These are phyloP conservation scores for Drosophila sordidula DNA, from an alignment of 2,888 invertebrate species.

Conservation along the genomic window DNA sequence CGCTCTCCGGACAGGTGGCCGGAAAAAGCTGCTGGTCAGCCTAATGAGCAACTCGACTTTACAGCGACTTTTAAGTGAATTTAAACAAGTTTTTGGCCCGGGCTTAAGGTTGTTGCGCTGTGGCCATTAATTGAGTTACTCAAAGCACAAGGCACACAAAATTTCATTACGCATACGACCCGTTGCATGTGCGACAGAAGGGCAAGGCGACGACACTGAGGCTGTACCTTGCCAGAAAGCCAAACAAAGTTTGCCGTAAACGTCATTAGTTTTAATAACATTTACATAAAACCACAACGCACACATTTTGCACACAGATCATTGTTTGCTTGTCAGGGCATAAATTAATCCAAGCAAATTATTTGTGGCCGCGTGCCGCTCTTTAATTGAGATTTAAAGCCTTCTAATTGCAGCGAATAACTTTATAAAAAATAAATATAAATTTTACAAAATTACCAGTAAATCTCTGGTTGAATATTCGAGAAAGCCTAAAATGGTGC, in stretches of 20 bases:
- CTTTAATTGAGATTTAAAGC: slow-evolving; percentile 37
- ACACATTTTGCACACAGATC: slow-evolving; percentile 1
- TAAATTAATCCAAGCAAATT: slow-evolving; percentile 45
- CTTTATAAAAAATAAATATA: not conserved
- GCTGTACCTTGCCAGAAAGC: slow-evolving; percentile 17
- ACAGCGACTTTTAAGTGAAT: slow-evolving; percentile 58
- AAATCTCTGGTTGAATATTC: slow-evolving; percentile 17
- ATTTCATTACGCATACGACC: slow-evolving; percentile 72
- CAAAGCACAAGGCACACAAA: slow-evolving; percentile 52
- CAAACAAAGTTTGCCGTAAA: slow-evolving; percentile 57
- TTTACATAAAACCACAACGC: slow-evolving; percentile 49
- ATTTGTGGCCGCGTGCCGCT: slow-evolving; percentile 29
- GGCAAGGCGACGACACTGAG: slow-evolving; percentile 1
- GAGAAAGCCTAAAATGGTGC: slow-evolving; percentile 28
- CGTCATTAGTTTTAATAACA: slow-evolving; percentile 74
- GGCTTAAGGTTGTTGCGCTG: slow-evolving; percentile 1
- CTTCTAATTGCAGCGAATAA: slow-evolving; percentile 22
- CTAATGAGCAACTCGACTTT: slow-evolving; percentile 45
- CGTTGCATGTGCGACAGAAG: slow-evolving; percentile 47
- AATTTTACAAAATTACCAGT: not conserved
- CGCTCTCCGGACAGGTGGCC: slow-evolving; percentile 45
- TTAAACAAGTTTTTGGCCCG: slow-evolving; percentile 50
- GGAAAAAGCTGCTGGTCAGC: slow-evolving; percentile 39
- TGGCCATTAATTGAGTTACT: slow-evolving; percentile 65
- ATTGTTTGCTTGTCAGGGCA: slow-evolving; percentile 19